Base-by-base conservation (phyloP, 2,113 vertebrate genomes). In the Emydura subglobosa region DNA sequence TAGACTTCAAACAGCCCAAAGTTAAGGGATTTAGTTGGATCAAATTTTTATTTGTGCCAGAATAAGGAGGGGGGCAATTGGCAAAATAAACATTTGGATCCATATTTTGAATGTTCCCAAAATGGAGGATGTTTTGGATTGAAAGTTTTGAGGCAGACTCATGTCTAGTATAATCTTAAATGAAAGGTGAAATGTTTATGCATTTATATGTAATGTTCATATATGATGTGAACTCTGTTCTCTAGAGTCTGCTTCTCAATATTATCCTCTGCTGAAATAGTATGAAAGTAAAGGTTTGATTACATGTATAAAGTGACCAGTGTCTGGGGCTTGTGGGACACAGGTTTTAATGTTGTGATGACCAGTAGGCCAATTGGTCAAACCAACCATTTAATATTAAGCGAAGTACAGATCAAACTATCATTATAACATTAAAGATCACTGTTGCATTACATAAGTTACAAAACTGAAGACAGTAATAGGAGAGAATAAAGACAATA, bases 221-320 rank as follows among this genome's bases (percentile, higher is more conserved):
- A 22, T 65, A 82, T 13, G 42, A 51, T 57, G 61, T 65, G 42
- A 53, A 91, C 82, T 31, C 34, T 44, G 49, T 74, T 85, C 12
- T 81, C 10, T 54, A 57, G 53, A 92, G 44, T 79, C 87, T 80
- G 51, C 53, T 86, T 94, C 1, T 5, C 72, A 91, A 94, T 91
- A 83, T 91, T 81, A 47, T 81, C 87, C 50, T 86, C 91, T 93
- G 87, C 80, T 92, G 44, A 57, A 90, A 3, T 68, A 87, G 54
- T 55, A 92, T 80, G 79, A 92, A 89, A 61, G 59, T 85, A 95
- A 93, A 89, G 74, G 19, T 53, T 88, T 94, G 83, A 65, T 93
- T 92, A 89, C 53, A 39, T 2, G 1, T 79, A 65, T 88, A 72
- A 80, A n/a, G 82, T 55, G 39, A 72, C 59, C 85, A 72, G 2